These are phyloP conservation scores for Corynorhinus townsendii DNA, from an alignment of 2,113 vertebrate genomes.

Conservation along the genomic window DNA sequence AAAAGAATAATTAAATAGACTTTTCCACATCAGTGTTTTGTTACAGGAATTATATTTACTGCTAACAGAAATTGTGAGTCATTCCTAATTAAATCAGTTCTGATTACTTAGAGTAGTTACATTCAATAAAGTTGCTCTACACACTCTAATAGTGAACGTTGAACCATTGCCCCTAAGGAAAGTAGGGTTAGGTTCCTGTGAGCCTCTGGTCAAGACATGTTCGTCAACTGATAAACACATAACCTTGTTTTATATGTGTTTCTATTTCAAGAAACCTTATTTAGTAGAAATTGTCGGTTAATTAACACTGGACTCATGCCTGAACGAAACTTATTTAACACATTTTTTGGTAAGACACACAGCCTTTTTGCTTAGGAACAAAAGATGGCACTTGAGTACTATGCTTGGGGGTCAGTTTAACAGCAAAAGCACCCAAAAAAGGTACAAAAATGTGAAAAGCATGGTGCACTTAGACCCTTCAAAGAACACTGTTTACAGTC, in stretches of 20 bases:
- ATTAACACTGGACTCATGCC: neutral
- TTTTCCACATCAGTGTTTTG: neutral
- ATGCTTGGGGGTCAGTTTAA: neutral
- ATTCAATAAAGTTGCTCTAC: neutral
- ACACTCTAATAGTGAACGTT: neutral
- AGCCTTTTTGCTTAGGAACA: neutral
- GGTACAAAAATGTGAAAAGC: neutral
- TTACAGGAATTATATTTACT: neutral
- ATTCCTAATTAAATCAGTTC: conserved; percentile 1
- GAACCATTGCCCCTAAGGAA: neutral
- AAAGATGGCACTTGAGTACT: neutral
- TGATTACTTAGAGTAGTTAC: neutral
- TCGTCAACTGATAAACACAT: neutral
- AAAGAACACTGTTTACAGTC: neutral
- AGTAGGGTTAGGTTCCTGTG: neutral
- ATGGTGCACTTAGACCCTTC: neutral
- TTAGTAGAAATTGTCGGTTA: neutral
- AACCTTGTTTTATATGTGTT: neutral
- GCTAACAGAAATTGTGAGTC: neutral
- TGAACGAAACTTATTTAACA: neutral
- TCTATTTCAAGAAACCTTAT: neutral
- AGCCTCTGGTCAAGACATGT: neutral
- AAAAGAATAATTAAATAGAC: neutral
- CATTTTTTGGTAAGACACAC: neutral
- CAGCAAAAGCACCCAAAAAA: neutral